Evolutionary conservation across 1,140 invertebrate genomes (phyloP).

Genomic region (Semibalanus balanoides): DNA sequence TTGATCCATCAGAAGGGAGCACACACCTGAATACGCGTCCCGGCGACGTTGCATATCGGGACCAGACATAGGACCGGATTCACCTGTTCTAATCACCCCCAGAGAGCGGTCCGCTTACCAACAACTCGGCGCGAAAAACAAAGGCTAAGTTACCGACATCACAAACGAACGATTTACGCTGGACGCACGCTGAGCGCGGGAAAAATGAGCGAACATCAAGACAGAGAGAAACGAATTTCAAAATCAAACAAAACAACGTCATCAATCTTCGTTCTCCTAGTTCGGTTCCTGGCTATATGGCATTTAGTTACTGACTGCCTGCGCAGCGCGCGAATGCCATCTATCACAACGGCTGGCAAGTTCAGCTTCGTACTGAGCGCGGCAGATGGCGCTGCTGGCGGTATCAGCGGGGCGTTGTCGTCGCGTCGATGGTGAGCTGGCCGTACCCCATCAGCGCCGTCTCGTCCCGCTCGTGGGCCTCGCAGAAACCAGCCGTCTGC

Average conservation of each 20-base stretch:
- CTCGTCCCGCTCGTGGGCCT: constrained; percentile 11
- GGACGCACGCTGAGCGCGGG: too few species aligned
- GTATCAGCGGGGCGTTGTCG: neutral
- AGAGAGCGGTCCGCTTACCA: too few species aligned
- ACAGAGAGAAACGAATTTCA: neutral
- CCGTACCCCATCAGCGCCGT: constrained; percentile 10
- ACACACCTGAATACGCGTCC: too few species aligned
- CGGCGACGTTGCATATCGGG: too few species aligned
- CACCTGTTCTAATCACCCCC: too few species aligned
- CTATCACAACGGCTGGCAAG: neutral
- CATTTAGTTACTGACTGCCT: neutral
- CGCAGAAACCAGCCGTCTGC: constrained; percentile 9
- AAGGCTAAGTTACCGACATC: too few species aligned
- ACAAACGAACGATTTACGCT: too few species aligned
- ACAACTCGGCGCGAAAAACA: too few species aligned
- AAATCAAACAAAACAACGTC: constrained; percentile 1
- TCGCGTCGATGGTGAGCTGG: constrained; percentile 1
- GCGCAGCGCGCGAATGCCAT: neutral
- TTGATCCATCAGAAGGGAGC: too few species aligned
- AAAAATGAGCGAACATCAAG: neutral
- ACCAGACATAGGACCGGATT: too few species aligned
- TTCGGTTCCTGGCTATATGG: neutral
- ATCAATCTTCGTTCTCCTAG: neutral
- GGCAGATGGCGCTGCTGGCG: neutral
- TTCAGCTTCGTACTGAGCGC: neutral